phyloP scores from a whole-genome alignment of 2,797 vertebrate genomes.

The Eupleurogrammus muticus region DNA sequence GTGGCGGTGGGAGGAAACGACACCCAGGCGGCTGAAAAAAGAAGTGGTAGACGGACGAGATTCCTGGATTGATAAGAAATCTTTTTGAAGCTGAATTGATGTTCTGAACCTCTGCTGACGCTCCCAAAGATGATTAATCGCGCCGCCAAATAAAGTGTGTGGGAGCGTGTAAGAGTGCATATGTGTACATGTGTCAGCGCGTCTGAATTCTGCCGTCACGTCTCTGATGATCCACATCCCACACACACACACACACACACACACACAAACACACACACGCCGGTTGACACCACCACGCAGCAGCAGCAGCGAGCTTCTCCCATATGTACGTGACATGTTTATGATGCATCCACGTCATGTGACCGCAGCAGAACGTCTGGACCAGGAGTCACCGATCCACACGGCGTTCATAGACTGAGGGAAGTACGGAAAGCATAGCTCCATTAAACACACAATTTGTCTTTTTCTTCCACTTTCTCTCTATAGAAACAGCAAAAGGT shows the following conservation, averaged over 20 bases:
- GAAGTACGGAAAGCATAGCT: background rate
- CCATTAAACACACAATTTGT: background rate
- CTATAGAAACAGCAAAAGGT: no score
- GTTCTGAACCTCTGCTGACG: conserved; percentile 26
- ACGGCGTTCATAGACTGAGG: background rate
- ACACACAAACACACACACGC: conserved; percentile 53
- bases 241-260: conserved; percentile 55
- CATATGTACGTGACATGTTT: conserved; percentile 36
- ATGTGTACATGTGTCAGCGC: conserved; percentile 43
- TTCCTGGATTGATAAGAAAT: conserved; percentile 47
- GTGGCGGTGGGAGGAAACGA: conserved; percentile 46
- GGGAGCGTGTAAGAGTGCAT: conserved; percentile 49
- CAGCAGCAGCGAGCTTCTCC: conserved; percentile 40
- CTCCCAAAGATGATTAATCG: conserved; percentile 50
- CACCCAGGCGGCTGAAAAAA: conserved; percentile 6
- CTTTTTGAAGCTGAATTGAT: conserved; percentile 18
- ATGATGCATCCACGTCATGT: conserved; percentile 19
- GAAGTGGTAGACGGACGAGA: conserved; percentile 50
- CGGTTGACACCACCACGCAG: conserved; percentile 14
- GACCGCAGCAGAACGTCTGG: background rate
- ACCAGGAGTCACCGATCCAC: background rate
- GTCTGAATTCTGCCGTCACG: conserved; percentile 31
- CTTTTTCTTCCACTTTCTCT: no score
- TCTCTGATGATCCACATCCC: conserved; percentile 51
- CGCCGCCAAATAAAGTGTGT: conserved; percentile 26